These are phyloP conservation scores for Columba livia DNA, from an alignment of 2,113 vertebrate genomes.

Conservation along the genomic window DNA sequence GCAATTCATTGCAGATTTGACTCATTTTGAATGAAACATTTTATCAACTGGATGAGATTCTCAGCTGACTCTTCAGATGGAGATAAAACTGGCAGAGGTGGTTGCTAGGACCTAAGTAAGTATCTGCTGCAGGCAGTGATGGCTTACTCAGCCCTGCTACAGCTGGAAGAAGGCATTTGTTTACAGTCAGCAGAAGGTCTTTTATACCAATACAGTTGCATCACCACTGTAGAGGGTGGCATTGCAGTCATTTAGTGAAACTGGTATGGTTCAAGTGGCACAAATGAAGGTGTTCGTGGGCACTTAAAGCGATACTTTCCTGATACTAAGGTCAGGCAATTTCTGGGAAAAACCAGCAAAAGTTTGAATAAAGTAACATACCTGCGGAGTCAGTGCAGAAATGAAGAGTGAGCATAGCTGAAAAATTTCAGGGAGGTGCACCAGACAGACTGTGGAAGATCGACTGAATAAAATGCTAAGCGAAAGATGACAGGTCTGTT, in stretches of 20 bases:
- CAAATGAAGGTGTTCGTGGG: neutral
- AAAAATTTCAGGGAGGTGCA: neutral
- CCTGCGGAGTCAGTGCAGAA: neutral
- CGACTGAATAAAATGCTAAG: constrained; percentile 11
- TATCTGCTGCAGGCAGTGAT: neutral
- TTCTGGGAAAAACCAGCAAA: neutral
- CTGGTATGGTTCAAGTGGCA: neutral
- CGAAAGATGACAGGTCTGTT: neutral
- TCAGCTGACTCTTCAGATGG: neutral
- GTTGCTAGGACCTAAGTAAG: neutral
- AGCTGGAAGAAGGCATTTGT: neutral
- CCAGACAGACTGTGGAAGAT: neutral
- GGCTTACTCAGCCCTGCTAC: neutral
- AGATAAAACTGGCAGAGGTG: neutral
- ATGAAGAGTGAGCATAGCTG: neutral
- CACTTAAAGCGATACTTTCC: neutral
- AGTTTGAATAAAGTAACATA: neutral
- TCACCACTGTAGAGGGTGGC: neutral
- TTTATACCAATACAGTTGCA: neutral
- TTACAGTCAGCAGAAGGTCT: neutral
- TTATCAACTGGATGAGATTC: neutral
- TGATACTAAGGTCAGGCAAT: neutral
- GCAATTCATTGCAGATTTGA: neutral
- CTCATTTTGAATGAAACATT: neutral
- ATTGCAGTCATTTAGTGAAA: neutral